Percentiles rank a stretch among this genome's conserved stretches.
These are phyloP conservation scores for Hirtodrosophila histrioides DNA, from an alignment of 2,888 invertebrate genomes.

Conservation along the genomic window DNA sequence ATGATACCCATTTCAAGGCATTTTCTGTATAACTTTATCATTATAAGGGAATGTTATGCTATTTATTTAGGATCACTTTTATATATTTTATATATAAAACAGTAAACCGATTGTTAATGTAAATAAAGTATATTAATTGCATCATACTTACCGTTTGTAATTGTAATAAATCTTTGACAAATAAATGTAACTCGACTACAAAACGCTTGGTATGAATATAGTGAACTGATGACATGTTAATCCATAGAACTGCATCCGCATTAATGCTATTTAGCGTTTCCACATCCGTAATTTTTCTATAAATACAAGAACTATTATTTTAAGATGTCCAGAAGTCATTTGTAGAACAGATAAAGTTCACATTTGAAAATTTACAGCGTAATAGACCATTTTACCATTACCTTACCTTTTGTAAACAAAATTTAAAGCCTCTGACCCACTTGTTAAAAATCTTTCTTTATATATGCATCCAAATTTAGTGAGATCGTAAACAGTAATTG, in stretches of 20 bases:
- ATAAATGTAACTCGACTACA: constrained; percentile 93
- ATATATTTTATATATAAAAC: too few species aligned
- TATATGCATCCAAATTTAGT: constrained; percentile 92
- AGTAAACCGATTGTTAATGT: background rate
- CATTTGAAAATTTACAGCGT: too few species aligned
- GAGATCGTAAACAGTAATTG: constrained; percentile 91
- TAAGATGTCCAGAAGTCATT: too few species aligned
- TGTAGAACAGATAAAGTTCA: too few species aligned
- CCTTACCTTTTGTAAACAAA: constrained; percentile 87
- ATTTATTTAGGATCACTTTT: too few species aligned
- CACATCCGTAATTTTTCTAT: constrained; percentile 57
- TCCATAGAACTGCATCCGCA: constrained; percentile 77
- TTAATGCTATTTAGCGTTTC: constrained; percentile 64
- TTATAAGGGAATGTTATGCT: too few species aligned
- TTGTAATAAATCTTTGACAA: constrained; percentile 93
- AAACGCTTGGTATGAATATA: constrained; percentile 98
- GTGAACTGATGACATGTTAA: constrained; percentile 95
- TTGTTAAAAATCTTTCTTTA: constrained; percentile 92
- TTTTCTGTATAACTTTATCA: too few species aligned
- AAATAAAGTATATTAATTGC: background rate
- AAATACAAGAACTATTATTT: constrained; percentile 16
- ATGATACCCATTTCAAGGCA: too few species aligned
- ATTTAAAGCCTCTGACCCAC: constrained; percentile 91
- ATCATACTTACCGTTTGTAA: constrained; percentile 88
- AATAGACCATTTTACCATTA: too few species aligned